Evolutionary conservation across 2,113 vertebrate species (phyloP).

Genomic region (Gymnarchus niloticus): DNA sequence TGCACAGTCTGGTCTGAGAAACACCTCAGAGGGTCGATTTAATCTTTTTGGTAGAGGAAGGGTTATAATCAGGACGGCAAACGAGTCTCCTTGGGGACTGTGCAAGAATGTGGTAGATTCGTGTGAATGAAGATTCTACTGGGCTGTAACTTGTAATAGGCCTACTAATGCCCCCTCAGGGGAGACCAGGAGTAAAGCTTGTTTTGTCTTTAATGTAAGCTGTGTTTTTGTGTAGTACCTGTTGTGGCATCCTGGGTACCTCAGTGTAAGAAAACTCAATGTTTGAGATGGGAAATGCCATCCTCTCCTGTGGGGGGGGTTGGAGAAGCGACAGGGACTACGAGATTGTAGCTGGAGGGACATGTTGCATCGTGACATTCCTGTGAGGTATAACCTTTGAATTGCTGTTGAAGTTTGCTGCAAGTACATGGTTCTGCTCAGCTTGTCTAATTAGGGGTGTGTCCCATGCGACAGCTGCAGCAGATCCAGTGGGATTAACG

Average conservation of each 20-base stretch:
- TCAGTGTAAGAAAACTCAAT: not conserved
- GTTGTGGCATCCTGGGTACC: not conserved
- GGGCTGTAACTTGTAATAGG: too few species aligned
- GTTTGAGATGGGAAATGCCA: not conserved
- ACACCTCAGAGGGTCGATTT: not conserved
- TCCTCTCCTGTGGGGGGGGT: not conserved
- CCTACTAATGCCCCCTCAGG: not conserved
- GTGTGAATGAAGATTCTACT: not conserved
- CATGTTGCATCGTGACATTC: not conserved
- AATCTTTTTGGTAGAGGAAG: not conserved
- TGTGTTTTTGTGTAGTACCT: not conserved
- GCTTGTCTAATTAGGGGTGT: not conserved
- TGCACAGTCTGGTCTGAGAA: not conserved
- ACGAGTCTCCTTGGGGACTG: not conserved
- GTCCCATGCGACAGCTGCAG: not conserved
- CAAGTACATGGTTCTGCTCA: not conserved
- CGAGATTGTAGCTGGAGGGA: not conserved
- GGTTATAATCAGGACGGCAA: not conserved
- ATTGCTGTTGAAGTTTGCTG: conserved; percentile 1
- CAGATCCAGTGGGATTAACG: conserved; percentile 6
- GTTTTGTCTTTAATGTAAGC: too few species aligned
- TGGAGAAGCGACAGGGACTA: not conserved
- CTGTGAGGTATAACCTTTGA: not conserved
- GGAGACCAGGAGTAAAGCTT: not conserved
- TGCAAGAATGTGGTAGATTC: not conserved